A percentile compares a stretch with the other conserved stretches of the same genome.
These are phyloP conservation scores for Nycticryphes semicollaris DNA, from an alignment of 2,113 vertebrate genomes.

Conservation along the genomic window DNA sequence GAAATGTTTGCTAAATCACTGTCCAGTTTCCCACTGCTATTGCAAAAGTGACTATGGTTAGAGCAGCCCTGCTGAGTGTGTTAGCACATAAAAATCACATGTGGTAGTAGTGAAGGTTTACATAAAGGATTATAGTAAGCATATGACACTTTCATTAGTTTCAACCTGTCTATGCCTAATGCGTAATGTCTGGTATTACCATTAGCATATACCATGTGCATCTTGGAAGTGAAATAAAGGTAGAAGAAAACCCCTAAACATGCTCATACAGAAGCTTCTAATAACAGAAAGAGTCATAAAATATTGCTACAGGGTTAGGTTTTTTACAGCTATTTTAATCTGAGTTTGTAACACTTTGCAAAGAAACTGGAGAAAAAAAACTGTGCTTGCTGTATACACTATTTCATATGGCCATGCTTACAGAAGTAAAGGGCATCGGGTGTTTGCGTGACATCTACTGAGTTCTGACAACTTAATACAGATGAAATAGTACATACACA, in stretches of 20 bases:
- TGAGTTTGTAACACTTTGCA: not conserved
- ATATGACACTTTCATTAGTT: not conserved
- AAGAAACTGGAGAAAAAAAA: not conserved
- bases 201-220: not conserved
- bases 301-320: not conserved
- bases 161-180: not conserved
- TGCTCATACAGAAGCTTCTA: not conserved
- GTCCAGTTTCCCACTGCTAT: not conserved
- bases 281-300: not conserved
- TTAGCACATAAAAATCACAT: not conserved
- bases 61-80: not conserved
- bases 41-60: not conserved
- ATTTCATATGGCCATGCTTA: not conserved
- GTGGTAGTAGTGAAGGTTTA: not conserved
- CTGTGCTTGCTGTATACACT: fast-evolving
- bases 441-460: not conserved
- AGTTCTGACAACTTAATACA: not conserved
- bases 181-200: not conserved
- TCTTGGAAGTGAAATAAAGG: not conserved
- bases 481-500: not conserved
- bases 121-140: not conserved
- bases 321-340: not conserved
- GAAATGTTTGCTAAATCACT: not conserved
- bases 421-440: not conserved
- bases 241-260: not conserved